phyloP scores from a whole-genome alignment of 2,797 vertebrate genomes.

The Arctocebus calabarensis region DNA sequence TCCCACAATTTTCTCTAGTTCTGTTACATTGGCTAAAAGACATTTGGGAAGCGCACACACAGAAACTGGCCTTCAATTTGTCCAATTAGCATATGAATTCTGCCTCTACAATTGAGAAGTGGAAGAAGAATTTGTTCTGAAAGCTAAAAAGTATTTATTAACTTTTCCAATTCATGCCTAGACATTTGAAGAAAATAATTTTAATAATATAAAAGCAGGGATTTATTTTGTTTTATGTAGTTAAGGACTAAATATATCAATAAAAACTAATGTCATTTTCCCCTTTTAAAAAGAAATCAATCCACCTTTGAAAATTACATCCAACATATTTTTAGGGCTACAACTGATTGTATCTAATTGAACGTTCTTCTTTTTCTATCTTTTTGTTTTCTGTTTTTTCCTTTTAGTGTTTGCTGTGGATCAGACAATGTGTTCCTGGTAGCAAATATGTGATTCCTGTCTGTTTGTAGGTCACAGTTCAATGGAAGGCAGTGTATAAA shows the following conservation, averaged over 20 bases:
- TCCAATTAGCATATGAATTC: background rate
- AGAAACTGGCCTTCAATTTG: background rate
- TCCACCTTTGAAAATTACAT: background rate
- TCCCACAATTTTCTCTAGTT: background rate
- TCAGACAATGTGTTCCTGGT: background rate
- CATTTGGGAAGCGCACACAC: background rate
- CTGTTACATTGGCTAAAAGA: background rate
- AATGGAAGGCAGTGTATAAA: background rate
- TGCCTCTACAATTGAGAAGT: background rate
- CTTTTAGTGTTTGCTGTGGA: background rate
- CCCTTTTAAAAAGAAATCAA: background rate
- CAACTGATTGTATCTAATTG: background rate
- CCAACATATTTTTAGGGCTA: background rate
- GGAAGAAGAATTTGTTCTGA: background rate
- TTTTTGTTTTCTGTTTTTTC: background rate
- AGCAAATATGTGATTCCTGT: background rate
- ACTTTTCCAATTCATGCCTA: background rate
- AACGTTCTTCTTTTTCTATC: background rate
- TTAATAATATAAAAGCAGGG: background rate
- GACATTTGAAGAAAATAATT: background rate
- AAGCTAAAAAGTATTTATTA: background rate
- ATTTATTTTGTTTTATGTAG: background rate
- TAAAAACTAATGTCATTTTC: background rate
- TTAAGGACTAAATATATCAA: background rate
- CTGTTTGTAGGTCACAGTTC: background rate